A percentile compares a stretch with the other conserved stretches of the same genome.
phyloP scores from a whole-genome alignment of 1,140 invertebrate genomes.

The Megalopta genalis region DNA sequence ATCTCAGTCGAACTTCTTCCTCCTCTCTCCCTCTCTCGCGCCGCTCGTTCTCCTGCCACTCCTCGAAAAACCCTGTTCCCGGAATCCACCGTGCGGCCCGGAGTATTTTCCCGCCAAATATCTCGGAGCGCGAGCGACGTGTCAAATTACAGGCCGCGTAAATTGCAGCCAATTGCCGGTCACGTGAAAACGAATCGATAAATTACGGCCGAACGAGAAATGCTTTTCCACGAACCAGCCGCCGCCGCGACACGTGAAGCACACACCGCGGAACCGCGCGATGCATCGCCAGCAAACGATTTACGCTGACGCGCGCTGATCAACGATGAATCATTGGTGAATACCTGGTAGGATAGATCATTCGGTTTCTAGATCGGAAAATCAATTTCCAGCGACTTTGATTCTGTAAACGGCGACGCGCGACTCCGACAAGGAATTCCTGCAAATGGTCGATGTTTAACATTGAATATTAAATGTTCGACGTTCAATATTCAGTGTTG shows the following conservation, averaged over 20 bases:
- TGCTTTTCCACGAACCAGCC: not conserved
- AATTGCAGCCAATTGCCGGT: not conserved
- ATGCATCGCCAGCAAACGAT: not conserved
- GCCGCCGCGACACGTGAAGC: not conserved
- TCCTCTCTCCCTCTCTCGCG: no score
- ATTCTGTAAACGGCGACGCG: no score
- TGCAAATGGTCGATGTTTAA: no score
- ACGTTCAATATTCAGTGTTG: no score
- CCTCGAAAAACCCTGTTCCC: not conserved
- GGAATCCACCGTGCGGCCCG: not conserved
- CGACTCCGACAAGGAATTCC: no score
- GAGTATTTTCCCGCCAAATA: slow-evolving; percentile 4
- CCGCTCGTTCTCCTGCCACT: no score
- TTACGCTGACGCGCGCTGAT: not conserved
- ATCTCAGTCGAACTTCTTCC: not conserved
- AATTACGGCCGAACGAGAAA: not conserved
- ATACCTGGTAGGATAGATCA: no score
- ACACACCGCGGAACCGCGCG: not conserved
- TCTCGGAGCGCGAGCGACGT: not conserved
- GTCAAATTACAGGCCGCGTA: not conserved
- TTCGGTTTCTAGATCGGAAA: no score
- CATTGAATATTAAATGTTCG: no score
- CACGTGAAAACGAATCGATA: not conserved
- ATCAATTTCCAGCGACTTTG: no score
- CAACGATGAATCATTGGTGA: no score